Evolutionary conservation across 1,140 invertebrate genomes (phyloP), one percentile per base, ranked within the genome.

Genomic region (Chelonus insularis): DNA sequence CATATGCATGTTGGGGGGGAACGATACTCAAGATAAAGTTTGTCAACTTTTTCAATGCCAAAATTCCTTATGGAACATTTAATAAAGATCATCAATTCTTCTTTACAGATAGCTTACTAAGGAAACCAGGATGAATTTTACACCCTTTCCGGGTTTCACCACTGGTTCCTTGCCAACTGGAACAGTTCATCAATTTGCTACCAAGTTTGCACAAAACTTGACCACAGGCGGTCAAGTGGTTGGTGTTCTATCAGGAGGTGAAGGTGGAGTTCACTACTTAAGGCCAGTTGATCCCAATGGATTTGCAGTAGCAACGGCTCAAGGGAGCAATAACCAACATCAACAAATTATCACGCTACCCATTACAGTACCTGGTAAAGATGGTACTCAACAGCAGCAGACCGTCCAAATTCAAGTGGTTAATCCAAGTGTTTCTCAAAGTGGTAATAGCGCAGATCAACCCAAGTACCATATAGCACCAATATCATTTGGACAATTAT

Each of bases 391-490:
- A 47, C 87, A 88, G 14, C 88, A 89, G 68, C 88, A 89, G 65
- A 89, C 88, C 6, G 86, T 91, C 11, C 90, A 91, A 74, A 91
- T 91, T 45, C 89, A 91, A 73, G 89, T 91, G 37, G 82, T 89
- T 5, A 86, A 83, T 68, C 87, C 87, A 1, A 86, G 82, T 50
- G 73, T 86, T 3, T 70, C 76, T 0, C 77, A 78, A 54, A 72
- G 75, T 55, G 84, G 78, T 70, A 83, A 77, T 72, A 83, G 68
- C 43, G 71, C 77, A 1, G 84, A 85, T 47, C 85, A 88, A 57
- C 87, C 87, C 0, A 90, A 90, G 66, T 90, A 89, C 75, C 88
- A 89, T 66, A 76, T 87, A 41, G 83, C 84, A 0, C 88, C 87
- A 41, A 87, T 90, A 72, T 88, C 87, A 0, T 64, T 82, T 29